Evolutionary conservation across 1,140 invertebrate genomes (phyloP).

Genomic region (Micrasema minimum): DNA sequence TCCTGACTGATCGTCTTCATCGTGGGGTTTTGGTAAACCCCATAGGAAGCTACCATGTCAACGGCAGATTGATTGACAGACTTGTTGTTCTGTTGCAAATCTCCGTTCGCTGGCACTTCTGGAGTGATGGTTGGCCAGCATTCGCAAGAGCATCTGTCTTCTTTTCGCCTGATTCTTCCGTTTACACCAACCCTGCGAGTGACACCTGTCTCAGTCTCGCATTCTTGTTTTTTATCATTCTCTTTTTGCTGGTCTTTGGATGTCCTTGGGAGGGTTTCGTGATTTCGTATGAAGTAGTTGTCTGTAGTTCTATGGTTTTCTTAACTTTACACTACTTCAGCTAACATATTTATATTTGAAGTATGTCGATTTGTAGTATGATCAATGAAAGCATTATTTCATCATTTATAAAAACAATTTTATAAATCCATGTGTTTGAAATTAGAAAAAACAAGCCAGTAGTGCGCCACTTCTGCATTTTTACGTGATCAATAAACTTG

Average conservation of each 20-base stretch:
- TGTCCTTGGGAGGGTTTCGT: conserved; percentile 50
- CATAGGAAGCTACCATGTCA: conserved; percentile 66
- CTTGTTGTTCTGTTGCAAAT: conserved; percentile 59
- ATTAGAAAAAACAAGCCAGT: not conserved
- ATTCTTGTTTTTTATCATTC: conserved; percentile 65
- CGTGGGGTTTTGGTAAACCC: conserved; percentile 64
- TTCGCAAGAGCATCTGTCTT: conserved; percentile 65
- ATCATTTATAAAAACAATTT: no score
- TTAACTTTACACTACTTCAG: no score
- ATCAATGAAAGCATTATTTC: no score
- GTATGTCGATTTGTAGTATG: no score
- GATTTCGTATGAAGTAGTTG: conserved; percentile 40
- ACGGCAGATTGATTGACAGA: conserved; percentile 61
- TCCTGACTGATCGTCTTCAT: conserved; percentile 64
- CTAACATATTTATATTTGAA: no score
- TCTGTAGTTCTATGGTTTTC: conserved; percentile 63
- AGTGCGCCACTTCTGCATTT: conserved; percentile 6
- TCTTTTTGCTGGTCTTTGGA: conserved; percentile 53
- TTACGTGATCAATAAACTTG: conserved; percentile 27
- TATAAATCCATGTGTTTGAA: no score
- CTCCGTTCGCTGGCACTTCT: conserved; percentile 59
- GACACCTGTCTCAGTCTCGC: conserved; percentile 56
- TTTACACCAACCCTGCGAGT: conserved; percentile 59
- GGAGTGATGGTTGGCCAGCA: conserved; percentile 62
- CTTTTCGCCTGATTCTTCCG: conserved; percentile 61